Evolutionary conservation across 2,113 vertebrate species (phyloP).

Genomic region (Austrofundulus limnaeus): DNA sequence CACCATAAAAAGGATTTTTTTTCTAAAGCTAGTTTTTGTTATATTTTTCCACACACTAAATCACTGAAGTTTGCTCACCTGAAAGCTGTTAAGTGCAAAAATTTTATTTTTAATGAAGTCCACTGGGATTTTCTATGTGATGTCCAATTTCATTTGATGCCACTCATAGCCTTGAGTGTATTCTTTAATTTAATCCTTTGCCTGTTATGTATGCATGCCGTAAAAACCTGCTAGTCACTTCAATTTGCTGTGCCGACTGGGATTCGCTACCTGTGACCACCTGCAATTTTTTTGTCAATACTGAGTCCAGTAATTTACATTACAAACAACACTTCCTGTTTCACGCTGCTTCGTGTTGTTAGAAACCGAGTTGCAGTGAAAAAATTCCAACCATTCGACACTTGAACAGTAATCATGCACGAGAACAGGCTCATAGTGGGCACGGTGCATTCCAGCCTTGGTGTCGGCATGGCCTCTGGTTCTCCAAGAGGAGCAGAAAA

Average conservation of each 20-base stretch:
- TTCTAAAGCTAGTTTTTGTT: not conserved
- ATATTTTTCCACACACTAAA: not conserved
- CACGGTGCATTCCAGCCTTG: constrained; percentile 34
- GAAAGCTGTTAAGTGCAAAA: not conserved
- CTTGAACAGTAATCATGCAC: constrained; percentile 24
- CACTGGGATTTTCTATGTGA: constrained; percentile 23
- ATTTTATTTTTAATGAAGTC: not conserved
- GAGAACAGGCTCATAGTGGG: constrained; percentile 4
- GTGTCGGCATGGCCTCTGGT: constrained; percentile 55
- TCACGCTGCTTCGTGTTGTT: constrained; percentile 1
- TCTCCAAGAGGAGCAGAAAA: constrained; percentile 39
- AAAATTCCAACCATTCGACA: constrained; percentile 15
- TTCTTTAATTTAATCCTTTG: constrained; percentile 22
- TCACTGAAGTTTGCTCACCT: not conserved
- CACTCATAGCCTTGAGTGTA: not conserved
- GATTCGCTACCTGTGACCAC: constrained; percentile 2
- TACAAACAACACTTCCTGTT: not conserved
- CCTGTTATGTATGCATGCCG: constrained; percentile 17
- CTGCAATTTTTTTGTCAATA: constrained; percentile 15
- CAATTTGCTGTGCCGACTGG: constrained; percentile 5
- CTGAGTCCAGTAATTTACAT: constrained; percentile 8
- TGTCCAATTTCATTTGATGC: constrained; percentile 5
- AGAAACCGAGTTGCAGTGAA: not conserved
- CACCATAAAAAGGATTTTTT: not conserved
- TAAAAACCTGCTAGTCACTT: constrained; percentile 16